Percentiles rank a stretch among this genome's conserved stretches.
phyloP scores from a whole-genome alignment of 2,888 invertebrate species.

The Xylocampa areola region DNA sequence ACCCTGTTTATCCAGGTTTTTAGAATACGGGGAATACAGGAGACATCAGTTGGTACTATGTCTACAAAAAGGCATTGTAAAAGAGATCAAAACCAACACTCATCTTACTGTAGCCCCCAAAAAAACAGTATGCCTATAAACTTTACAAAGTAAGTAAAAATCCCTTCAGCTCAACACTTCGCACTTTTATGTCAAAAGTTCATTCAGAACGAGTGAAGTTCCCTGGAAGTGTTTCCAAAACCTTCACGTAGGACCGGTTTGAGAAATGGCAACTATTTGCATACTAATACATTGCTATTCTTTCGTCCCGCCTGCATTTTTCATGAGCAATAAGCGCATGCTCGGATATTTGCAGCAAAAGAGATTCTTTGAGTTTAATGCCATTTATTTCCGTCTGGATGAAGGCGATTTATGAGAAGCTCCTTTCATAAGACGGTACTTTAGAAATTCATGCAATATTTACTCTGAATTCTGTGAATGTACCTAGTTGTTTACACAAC shows the following conservation, averaged over 20 bases:
- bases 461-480: too few relatives aligned
- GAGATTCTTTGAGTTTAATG: not conserved
- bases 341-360: not conserved
- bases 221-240: constrained; percentile 40
- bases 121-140: not conserved
- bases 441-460: too few relatives aligned
- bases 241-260: constrained; percentile 49
- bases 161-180: constrained; percentile 58
- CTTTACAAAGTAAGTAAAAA: constrained; percentile 42
- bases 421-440: too few relatives aligned
- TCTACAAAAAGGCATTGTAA: not conserved
- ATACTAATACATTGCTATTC: constrained; percentile 46
- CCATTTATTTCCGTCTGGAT: not conserved
- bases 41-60: too few relatives aligned
- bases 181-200: constrained; percentile 71
- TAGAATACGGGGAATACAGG: too few relatives aligned
- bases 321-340: constrained; percentile 9
- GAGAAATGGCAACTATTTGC: constrained; percentile 62
- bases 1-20: too few relatives aligned
- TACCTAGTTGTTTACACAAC: too few relatives aligned
- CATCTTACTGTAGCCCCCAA: not conserved
- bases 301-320: constrained; percentile 7
- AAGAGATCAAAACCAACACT: not conserved
- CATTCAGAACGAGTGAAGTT: constrained; percentile 64
- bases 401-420: not conserved